Evolutionary conservation across 2,888 invertebrate species (phyloP), one percentile per base, ranked within the genome.

Genomic region (Caenorhabditis wallacei): DNA sequence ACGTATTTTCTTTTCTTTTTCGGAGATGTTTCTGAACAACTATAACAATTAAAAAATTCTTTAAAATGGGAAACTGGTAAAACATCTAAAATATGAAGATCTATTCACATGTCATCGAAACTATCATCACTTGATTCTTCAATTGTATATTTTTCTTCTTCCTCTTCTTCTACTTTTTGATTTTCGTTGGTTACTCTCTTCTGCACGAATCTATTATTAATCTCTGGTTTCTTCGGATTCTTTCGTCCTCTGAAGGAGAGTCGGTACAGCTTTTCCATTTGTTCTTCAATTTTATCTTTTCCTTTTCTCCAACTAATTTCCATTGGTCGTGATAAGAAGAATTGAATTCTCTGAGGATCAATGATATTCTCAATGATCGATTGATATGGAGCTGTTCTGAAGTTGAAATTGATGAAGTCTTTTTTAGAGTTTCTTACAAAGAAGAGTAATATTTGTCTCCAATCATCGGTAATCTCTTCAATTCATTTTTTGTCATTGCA

Each of bases 51-150:
- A n/a, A n/a, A n/a, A n/a, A n/a, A n/a, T n/a, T n/a, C n/a, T n/a
- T n/a, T n/a, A n/a, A n/a, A n/a, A n/a, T n/a, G n/a, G n/a, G n/a
- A n/a, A n/a, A n/a, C n/a, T n/a, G n/a, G n/a, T n/a, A n/a, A n/a
- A n/a, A n/a, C n/a, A n/a, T n/a, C n/a, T n/a, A 40, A 40, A 40
- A 40, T 51, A 48, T 43, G 51, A 69, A 82, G 70, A 24, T 79
- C 4, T 30, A 30, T 30, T 30, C 30, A 30, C 30, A 30, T 30
- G 30, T 30, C 63, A 16, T 80, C 80, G 54, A 80, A 80, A 46
- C 70, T 70, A 43, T 82, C 82, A 18, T 82, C 79, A 51, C 66
- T 66, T 1, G 79, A 79, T 1, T 82, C 82, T 53, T 82, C 82
- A 30, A 82, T 82, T 2, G 63, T 66, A n/a, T 59, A 74, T 30